Evolutionary conservation across 2,797 vertebrate species (phyloP).

Genomic region (Emys orbicularis): DNA sequence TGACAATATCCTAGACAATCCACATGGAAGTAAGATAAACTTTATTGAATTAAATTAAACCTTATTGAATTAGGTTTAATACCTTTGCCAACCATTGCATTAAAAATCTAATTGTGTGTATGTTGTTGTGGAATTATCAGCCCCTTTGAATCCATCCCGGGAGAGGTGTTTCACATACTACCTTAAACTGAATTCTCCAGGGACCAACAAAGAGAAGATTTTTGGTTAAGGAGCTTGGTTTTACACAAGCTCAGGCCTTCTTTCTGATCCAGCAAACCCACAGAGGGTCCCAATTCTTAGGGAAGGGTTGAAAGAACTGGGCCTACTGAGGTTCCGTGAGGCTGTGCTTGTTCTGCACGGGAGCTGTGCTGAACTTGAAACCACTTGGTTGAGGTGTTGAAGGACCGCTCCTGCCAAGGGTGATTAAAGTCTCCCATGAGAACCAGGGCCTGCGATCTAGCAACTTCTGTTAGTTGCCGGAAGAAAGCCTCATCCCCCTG

Average conservation of each 20-base stretch:
- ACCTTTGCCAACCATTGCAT: background rate
- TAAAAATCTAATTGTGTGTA: background rate
- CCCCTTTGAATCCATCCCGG: background rate
- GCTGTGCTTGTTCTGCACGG: background rate
- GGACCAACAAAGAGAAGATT: background rate
- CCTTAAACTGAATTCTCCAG: background rate
- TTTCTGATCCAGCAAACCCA: background rate
- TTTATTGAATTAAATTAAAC: background rate
- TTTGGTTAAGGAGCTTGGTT: background rate
- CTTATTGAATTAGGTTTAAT: background rate
- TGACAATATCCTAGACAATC: background rate
- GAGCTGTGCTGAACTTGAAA: background rate
- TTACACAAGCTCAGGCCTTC: background rate
- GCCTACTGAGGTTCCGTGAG: background rate
- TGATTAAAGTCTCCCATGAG: too few relatives aligned
- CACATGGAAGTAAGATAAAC: background rate
- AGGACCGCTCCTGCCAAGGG: background rate
- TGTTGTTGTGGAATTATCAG: background rate
- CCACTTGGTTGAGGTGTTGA: background rate
- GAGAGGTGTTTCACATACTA: background rate
- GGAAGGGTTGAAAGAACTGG: background rate
- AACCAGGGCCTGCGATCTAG: too few relatives aligned
- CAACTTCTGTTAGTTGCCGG: too few relatives aligned
- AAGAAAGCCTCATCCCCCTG: too few relatives aligned
- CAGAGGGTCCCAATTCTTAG: background rate